Conservation (phyloP, 2,888 invertebrate genomes). For the Meiosimyza decipiens region DNA sequence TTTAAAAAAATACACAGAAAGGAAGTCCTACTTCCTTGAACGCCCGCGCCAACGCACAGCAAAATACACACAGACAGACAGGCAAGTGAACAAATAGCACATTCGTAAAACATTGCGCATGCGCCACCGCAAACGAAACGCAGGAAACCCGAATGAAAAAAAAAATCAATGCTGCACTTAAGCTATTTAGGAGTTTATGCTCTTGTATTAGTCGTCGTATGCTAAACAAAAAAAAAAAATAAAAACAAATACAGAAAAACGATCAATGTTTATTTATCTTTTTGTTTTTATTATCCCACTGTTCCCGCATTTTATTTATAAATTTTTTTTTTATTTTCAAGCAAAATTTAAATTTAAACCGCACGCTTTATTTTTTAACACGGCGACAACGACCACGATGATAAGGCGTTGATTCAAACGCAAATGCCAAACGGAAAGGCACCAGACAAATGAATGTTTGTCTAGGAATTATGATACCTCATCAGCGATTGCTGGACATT, state of each 20-base stretch:
- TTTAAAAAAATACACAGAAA: background rate
- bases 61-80: background rate
- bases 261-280: constrained; percentile 19
- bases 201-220: background rate
- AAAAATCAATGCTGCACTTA: constrained; percentile 1
- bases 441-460: constrained; percentile 20
- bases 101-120: background rate
- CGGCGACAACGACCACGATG: background rate
- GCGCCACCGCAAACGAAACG: background rate
- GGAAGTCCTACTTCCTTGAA: constrained; percentile 30
- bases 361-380: constrained; percentile 26
- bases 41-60: background rate
- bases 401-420: background rate
- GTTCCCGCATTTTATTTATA: constrained; percentile 13
- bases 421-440: constrained; percentile 25
- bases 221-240: constrained; percentile 9
- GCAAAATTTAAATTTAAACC: constrained; percentile 18
- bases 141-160: constrained; percentile 2
- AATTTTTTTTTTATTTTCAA: background rate
- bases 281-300: constrained; percentile 15
- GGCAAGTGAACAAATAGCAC: background rate
- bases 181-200: constrained; percentile 24
- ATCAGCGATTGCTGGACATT: background rate
- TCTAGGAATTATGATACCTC: constrained; percentile 1
- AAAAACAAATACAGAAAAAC: background rate